Evolutionary conservation across 2,888 invertebrate species (phyloP).

Genomic region (Pyrgus malvae): DNA sequence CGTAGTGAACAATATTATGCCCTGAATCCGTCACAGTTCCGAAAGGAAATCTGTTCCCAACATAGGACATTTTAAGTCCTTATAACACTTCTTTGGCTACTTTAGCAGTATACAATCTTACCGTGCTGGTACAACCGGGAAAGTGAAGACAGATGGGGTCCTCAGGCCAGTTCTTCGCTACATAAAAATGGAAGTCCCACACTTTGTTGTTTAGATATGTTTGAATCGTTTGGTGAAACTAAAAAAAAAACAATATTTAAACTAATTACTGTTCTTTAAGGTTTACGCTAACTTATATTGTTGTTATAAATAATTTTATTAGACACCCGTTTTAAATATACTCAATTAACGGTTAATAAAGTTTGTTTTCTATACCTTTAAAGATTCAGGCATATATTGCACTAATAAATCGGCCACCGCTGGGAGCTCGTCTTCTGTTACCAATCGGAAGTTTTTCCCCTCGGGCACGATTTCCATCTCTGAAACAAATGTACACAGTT

Average conservation of each 20-base stretch:
- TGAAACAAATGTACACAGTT: too few relatives aligned
- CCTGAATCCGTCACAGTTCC: too few relatives aligned
- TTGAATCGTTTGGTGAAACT: constrained; percentile 95
- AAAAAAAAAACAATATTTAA: too few relatives aligned
- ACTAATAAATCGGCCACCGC: constrained; percentile 90
- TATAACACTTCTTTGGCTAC: too few relatives aligned
- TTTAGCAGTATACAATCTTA: too few relatives aligned
- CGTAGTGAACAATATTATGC: too few relatives aligned
- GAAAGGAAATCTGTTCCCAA: too few relatives aligned
- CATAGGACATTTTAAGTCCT: too few relatives aligned
- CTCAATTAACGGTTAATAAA: background rate
- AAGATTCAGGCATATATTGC: constrained; percentile 91
- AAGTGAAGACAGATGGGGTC: constrained; percentile 92
- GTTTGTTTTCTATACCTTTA: constrained; percentile 84
- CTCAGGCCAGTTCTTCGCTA: constrained; percentile 93
- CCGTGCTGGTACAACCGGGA: constrained; percentile 93
- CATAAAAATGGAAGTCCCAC: constrained; percentile 96
- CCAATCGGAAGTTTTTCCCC: constrained; percentile 94
- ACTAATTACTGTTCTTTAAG: too few relatives aligned
- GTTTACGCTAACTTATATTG: too few relatives aligned
- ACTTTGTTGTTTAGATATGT: constrained; percentile 93
- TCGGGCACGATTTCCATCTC: constrained; percentile 93
- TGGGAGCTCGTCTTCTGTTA: constrained; percentile 91
- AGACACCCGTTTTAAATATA: too few relatives aligned
- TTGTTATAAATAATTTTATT: too few relatives aligned